These are phyloP conservation scores for Sporophila hypoxantha DNA, from an alignment of 2,113 vertebrate species.

Conservation along the genomic window DNA sequence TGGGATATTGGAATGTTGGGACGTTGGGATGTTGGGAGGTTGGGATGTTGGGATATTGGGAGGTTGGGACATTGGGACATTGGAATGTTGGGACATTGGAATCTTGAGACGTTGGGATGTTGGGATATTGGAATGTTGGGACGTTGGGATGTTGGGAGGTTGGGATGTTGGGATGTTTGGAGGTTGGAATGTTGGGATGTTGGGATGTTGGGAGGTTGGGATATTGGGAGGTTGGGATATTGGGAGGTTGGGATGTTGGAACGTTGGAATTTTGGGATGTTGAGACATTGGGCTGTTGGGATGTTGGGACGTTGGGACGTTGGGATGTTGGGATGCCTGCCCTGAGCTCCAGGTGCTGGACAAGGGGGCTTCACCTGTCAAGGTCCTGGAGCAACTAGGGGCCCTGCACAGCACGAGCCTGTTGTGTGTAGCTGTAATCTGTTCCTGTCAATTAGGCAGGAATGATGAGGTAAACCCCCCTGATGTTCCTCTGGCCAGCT, in stretches of 20 bases:
- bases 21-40: rapidly evolving
- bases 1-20: too few relatives aligned
- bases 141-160: too few relatives aligned
- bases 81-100: too few relatives aligned
- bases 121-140: too few relatives aligned
- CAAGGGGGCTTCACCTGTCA: background rate
- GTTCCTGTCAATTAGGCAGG: background rate
- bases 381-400: rapidly evolving
- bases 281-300: too few relatives aligned
- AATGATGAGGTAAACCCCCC: background rate
- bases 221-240: too few relatives aligned
- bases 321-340: background rate
- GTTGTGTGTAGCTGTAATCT: background rate
- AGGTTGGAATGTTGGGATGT: too few relatives aligned
- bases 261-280: background rate
- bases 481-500: background rate
- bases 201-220: too few relatives aligned
- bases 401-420: background rate
- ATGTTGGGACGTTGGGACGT: background rate
- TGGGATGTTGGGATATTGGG: too few relatives aligned
- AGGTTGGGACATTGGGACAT: rapidly evolving
- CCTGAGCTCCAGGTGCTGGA: rapidly evolving
- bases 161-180: too few relatives aligned
- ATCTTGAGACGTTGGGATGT: too few relatives aligned
- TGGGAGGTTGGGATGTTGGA: too few relatives aligned